Conservation (phyloP, 2,888 invertebrate genomes). For the Mesoligia furuncula region DNA sequence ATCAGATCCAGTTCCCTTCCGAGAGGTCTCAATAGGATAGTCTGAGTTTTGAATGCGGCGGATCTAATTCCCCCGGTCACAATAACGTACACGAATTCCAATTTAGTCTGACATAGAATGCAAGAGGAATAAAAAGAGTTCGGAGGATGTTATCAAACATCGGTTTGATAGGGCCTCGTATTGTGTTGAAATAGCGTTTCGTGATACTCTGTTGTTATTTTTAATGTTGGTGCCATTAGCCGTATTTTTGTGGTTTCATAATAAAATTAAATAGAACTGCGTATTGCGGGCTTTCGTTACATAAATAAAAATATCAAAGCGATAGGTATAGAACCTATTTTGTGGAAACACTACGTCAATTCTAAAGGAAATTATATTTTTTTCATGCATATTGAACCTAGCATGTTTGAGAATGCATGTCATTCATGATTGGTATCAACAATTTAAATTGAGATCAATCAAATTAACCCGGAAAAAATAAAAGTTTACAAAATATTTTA, state of each 20-base stretch:
- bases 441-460: constrained; percentile 48
- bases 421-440: constrained; percentile 48
- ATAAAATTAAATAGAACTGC: constrained; percentile 46
- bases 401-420: constrained; percentile 25
- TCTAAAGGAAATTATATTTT: constrained; percentile 12
- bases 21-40: constrained; percentile 89
- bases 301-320: background rate
- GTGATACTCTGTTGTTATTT: constrained; percentile 69
- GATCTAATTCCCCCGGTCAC: constrained; percentile 88
- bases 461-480: constrained; percentile 67
- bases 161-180: constrained; percentile 73
- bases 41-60: constrained; percentile 86
- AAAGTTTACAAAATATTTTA: constrained; percentile 69
- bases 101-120: constrained; percentile 82
- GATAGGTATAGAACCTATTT: background rate
- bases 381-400: background rate
- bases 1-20: constrained; percentile 90
- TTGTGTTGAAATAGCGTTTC: constrained; percentile 72
- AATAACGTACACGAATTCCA: constrained; percentile 86
- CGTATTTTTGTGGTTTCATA: constrained; percentile 51
- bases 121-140: constrained; percentile 77
- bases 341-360: constrained; percentile 8
- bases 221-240: constrained; percentile 62
- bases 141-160: constrained; percentile 79
- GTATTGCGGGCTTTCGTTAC: constrained; percentile 24